Percentiles rank a stretch among this genome's conserved stretches.
phyloP scores from a whole-genome alignment of 2,888 invertebrate genomes.

The Pegoplata infirma region DNA sequence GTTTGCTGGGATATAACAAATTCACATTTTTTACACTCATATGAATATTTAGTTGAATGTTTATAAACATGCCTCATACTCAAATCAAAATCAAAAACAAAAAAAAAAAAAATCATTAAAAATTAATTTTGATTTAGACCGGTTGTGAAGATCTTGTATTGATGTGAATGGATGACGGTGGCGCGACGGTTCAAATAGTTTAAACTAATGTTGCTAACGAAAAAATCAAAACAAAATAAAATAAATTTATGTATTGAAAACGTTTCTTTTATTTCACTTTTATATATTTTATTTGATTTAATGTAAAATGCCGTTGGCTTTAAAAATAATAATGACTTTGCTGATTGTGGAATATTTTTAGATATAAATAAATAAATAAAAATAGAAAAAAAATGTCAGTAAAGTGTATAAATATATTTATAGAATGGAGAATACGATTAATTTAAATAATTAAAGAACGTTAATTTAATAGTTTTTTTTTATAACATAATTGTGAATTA shows the following conservation, averaged over 20 bases:
- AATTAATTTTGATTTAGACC: slow-evolving; percentile 15
- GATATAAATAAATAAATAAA: not conserved
- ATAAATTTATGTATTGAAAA: not conserved
- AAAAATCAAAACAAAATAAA: not conserved
- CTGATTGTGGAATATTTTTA: slow-evolving; percentile 9
- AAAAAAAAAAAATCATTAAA: not conserved
- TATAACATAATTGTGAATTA: no score
- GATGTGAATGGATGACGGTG: slow-evolving; percentile 21
- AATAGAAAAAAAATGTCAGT: not conserved
- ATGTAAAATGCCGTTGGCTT: slow-evolving; percentile 14
- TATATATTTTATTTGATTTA: not conserved
- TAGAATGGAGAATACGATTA: not conserved
- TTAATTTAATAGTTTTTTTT: not conserved
- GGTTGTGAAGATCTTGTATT: slow-evolving; percentile 23
- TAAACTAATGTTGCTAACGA: slow-evolving; percentile 11
- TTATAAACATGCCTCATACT: no score
- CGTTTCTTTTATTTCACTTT: not conserved
- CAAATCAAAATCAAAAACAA: no score
- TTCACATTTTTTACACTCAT: not conserved
- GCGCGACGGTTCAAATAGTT: slow-evolving; percentile 2
- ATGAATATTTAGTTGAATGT: no score
- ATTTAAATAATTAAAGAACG: slow-evolving; percentile 16
- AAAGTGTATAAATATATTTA: not conserved
- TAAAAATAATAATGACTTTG: slow-evolving; percentile 4
- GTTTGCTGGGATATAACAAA: not conserved